Evolutionary conservation across 2,888 invertebrate species (phyloP), one percentile per base, ranked within the genome.

Genomic region (Brachyptera putata): DNA sequence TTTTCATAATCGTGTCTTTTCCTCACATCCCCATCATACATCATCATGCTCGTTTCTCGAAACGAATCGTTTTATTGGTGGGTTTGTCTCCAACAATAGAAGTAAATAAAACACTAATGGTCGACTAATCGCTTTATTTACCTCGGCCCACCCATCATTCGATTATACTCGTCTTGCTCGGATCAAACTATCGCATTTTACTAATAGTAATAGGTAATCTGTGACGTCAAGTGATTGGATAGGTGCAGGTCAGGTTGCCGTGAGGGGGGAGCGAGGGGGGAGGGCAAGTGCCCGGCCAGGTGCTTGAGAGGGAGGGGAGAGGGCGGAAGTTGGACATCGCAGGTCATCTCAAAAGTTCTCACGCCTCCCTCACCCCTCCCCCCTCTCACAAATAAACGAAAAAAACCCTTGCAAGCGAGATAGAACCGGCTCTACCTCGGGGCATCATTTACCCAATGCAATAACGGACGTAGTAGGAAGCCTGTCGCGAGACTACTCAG

Each of bases 401-500:
- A n/a, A n/a, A n/a, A n/a, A n/a, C 14, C n/a, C 3, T n/a, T 37
- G 37, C n/a, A 3, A 14, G 37, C 14, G 37, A n/a, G 37, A 14
- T 3, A 18, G 46, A 21, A 41, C 56, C 57, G 25, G 39, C 57
- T 21, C 26, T 9, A 37, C 43, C 57, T 13, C 24, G 18, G 41
- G 25, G 25, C 43, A 37, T n/a, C 36, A 34, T n/a, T n/a, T n/a
- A n/a, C n/a, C n/a, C n/a, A n/a, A n/a, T n/a, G n/a, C n/a, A n/a
- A n/a, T n/a, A n/a, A n/a, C n/a, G n/a, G n/a, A n/a, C n/a, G n/a
- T 43, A 43, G 53, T 53, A 34, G 53, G n/a, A 34, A 25, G 55
- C 64, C 60, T 36, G 60, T 21, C 25, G 62, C 64, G 64, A 64
- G 64, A 58, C 56, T 64, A 63, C 25, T n/a, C n/a, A 41, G 58